Evolutionary conservation across 2,797 vertebrate species (phyloP).

Genomic region (Carduelis carduelis): DNA sequence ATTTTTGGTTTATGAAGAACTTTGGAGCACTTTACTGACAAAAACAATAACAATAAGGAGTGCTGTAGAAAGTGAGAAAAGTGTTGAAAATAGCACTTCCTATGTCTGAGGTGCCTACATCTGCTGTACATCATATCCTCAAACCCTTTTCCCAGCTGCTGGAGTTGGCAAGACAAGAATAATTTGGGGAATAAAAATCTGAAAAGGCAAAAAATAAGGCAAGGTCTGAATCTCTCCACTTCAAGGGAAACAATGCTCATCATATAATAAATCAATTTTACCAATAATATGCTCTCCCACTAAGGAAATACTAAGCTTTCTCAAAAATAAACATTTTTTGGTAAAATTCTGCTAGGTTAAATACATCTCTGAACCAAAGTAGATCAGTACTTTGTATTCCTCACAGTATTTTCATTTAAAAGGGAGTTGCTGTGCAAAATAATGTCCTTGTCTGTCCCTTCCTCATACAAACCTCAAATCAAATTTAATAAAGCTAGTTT

Average conservation of each 20-base stretch:
- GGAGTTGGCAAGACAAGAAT: not conserved
- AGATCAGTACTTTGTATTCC: slow-evolving; percentile 74
- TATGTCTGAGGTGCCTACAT: not conserved
- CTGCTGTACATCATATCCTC: not conserved
- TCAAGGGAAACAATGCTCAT: not conserved
- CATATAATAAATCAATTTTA: slow-evolving; percentile 34
- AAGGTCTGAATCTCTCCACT: not conserved
- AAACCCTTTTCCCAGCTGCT: not conserved
- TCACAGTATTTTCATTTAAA: slow-evolving; percentile 77
- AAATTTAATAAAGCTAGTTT: slow-evolving; percentile 97
- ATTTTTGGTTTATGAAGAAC: not conserved
- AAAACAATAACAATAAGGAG: not conserved
- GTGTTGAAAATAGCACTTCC: not conserved
- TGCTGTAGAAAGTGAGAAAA: not conserved
- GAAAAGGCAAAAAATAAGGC: slow-evolving; percentile 16
- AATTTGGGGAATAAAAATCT: slow-evolving; percentile 34
- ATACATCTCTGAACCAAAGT: slow-evolving; percentile 24
- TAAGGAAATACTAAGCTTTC: not conserved
- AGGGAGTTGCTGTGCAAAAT: slow-evolving; percentile 84
- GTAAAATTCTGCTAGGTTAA: slow-evolving; percentile 66
- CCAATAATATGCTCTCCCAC: not conserved
- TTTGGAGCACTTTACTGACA: not conserved
- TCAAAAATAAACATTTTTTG: slow-evolving; percentile 25
- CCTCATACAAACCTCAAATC: slow-evolving; percentile 88
- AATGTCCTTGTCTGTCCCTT: slow-evolving; percentile 92